phyloP scores from a whole-genome alignment of 2,888 invertebrate genomes.

The Platerodrilus igneus region DNA sequence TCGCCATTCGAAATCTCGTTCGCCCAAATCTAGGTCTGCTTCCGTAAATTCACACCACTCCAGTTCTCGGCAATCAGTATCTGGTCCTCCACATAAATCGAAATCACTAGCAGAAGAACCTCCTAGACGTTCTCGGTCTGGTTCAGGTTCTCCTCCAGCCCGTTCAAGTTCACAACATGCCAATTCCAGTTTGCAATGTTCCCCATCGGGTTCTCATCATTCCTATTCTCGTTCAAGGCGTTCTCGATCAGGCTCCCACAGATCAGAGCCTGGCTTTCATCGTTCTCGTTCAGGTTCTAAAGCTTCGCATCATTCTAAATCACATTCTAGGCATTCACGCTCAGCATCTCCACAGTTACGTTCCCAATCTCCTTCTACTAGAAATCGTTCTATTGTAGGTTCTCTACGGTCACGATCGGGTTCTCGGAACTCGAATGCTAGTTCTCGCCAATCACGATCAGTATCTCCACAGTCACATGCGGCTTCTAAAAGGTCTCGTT shows the following conservation, averaged over 20 bases:
- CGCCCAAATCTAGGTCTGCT: conserved; percentile 37
- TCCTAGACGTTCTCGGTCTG: conserved; percentile 23
- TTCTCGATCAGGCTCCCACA: too few relatives aligned
- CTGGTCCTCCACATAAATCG: too few relatives aligned
- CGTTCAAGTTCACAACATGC: too few relatives aligned
- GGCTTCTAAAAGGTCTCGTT: conserved; percentile 11
- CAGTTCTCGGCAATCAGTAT: too few relatives aligned
- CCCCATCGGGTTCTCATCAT: conserved; percentile 34
- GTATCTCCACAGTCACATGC: conserved; percentile 14
- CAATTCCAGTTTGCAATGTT: too few relatives aligned
- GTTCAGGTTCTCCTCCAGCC: conserved; percentile 30
- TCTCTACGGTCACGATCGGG: conserved; percentile 30
- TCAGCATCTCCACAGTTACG: conserved; percentile 15
- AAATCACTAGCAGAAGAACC: too few relatives aligned
- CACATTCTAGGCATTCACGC: conserved; percentile 3
- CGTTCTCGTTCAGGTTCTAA: too few relatives aligned
- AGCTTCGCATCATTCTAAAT: conserved; percentile 12
- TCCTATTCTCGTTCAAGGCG: conserved; percentile 29
- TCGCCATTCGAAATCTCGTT: too few relatives aligned
- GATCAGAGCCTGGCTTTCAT: conserved; percentile 23
- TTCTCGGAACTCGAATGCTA: conserved; percentile 23
- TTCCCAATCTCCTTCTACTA: too few relatives aligned
- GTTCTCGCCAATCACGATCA: conserved; percentile 5
- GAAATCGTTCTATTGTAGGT: too few relatives aligned
- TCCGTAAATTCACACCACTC: conserved; percentile 42